A percentile compares a stretch with the other conserved stretches of the same genome.
Evolutionary conservation across 2,113 vertebrate species (phyloP).

Genomic region (Neodontobutis hainanensis): DNA sequence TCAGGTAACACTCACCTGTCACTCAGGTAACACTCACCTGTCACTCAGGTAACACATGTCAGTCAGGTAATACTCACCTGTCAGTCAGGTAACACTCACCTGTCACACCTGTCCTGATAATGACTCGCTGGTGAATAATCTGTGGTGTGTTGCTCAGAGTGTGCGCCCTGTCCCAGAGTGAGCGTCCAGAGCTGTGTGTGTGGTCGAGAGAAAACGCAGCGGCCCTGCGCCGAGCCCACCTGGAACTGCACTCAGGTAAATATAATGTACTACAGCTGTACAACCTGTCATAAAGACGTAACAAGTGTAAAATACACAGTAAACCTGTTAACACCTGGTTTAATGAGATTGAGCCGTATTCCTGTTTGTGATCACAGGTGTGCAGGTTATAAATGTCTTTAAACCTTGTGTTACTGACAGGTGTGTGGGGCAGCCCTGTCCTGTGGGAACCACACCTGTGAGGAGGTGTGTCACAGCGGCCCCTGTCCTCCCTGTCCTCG

Average conservation of each 20-base stretch:
- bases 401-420: constrained; percentile 72
- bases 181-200: constrained; percentile 91
- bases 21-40: no score
- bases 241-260: constrained; percentile 90
- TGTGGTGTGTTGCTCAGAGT: constrained; percentile 66
- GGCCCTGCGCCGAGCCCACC: constrained; percentile 86
- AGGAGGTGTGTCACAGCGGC: constrained; percentile 86
- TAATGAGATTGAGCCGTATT: no score
- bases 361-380: not conserved
- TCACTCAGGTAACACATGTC: no score
- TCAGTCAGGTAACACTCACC: no score
- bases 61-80: no score
- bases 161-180: constrained; percentile 88
- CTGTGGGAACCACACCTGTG: constrained; percentile 94
- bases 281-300: no score
- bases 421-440: constrained; percentile 84
- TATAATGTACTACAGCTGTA: no score
- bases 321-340: no score
- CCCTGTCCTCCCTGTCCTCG: constrained; percentile 91
- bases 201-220: constrained; percentile 81
- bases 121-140: not conserved
- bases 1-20: no score
- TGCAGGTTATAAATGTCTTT: no score
- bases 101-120: no score
- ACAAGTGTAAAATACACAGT: no score